Evolutionary conservation across 2,888 invertebrate genomes (phyloP).

Genomic region (Acrobasis repandana): DNA sequence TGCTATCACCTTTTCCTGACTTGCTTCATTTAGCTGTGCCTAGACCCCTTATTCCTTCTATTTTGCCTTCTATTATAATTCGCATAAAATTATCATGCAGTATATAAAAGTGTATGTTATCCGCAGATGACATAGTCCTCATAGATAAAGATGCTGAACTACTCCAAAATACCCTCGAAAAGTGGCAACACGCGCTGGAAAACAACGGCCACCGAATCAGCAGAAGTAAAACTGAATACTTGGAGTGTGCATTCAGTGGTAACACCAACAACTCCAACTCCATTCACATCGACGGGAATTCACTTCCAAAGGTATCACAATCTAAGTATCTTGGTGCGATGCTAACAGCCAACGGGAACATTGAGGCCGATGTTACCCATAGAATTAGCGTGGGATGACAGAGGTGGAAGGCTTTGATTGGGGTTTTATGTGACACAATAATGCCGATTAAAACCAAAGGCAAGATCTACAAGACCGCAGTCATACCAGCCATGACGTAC

Average conservation of each 20-base stretch:
- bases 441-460: slow-evolving; percentile 18
- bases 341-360: slow-evolving; percentile 20
- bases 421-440: slow-evolving; percentile 17
- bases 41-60: too few relatives aligned
- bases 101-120: too few relatives aligned
- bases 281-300: slow-evolving; percentile 15
- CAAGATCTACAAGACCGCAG: slow-evolving; percentile 22
- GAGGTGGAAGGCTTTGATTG: slow-evolving; percentile 16
- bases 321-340: slow-evolving; percentile 15
- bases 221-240: slow-evolving; percentile 10
- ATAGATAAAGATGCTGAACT: slow-evolving; percentile 5
- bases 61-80: too few relatives aligned
- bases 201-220: slow-evolving; percentile 8
- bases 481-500: slow-evolving; percentile 19
- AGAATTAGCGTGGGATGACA: slow-evolving; percentile 15
- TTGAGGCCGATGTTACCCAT: slow-evolving; percentile 17
- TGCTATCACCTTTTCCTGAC: too few relatives aligned
- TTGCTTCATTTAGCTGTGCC: too few relatives aligned
- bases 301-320: slow-evolving; percentile 17
- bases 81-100: too few relatives aligned
- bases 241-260: slow-evolving; percentile 6
- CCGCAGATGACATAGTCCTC: too few relatives aligned
- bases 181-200: slow-evolving; percentile 4
- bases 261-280: slow-evolving; percentile 1
- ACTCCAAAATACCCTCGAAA: slow-evolving; percentile 7